These are phyloP conservation scores for Morpho helenor DNA, from an alignment of 2,888 invertebrate species.

Conservation along the genomic window DNA sequence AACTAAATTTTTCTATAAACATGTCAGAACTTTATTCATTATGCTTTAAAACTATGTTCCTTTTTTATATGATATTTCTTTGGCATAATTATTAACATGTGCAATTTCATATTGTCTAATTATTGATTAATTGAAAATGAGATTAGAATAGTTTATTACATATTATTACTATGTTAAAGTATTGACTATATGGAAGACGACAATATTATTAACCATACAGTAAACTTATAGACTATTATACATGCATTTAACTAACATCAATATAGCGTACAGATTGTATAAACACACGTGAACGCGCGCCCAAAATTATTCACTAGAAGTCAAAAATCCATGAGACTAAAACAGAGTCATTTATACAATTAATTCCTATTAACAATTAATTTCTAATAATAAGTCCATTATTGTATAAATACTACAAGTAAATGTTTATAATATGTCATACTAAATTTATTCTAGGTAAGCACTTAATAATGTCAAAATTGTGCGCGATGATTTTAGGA, in stretches of 20 bases:
- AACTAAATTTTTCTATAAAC: too few species aligned
- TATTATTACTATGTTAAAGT: not conserved
- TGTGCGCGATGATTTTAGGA: constrained; percentile 43
- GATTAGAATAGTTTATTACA: too few species aligned
- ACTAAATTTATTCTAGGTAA: constrained; percentile 23
- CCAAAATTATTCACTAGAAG: constrained; percentile 49
- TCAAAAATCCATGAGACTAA: constrained; percentile 30
- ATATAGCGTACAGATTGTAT: constrained; percentile 51
- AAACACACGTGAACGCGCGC: constrained; percentile 73
- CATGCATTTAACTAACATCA: constrained; percentile 26
- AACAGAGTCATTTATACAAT: constrained; percentile 19
- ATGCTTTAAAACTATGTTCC: too few species aligned
- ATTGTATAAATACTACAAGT: constrained; percentile 20
- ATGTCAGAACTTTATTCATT: too few species aligned
- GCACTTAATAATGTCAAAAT: constrained; percentile 30
- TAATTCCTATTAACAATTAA: constrained; percentile 7
- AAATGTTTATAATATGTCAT: constrained; percentile 4
- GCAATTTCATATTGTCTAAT: too few species aligned
- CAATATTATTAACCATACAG: constrained; percentile 4
- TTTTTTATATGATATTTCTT: too few species aligned
- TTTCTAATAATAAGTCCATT: constrained; percentile 14
- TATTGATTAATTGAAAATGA: too few species aligned
- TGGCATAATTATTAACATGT: too few species aligned
- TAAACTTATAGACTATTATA: constrained; percentile 5
- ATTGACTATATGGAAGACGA: constrained; percentile 13